These are phyloP conservation scores for Homalodisca vitripennis DNA, from an alignment of 1,140 invertebrate genomes.

Conservation along the genomic window DNA sequence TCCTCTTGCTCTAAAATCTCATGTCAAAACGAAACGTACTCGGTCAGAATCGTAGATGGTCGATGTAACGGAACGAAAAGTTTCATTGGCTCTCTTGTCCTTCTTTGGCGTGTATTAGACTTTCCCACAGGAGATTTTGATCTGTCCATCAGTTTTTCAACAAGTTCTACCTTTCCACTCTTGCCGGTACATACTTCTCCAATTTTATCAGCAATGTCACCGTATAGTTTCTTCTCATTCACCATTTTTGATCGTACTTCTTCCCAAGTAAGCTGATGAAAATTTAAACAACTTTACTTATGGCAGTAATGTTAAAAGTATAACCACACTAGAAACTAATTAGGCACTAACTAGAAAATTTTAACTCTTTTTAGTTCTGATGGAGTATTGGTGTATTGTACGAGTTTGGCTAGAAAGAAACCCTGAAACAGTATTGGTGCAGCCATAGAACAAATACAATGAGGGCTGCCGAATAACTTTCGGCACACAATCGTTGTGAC, in stretches of 20 bases:
- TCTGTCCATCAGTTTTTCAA: constrained; percentile 74
- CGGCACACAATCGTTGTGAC: too few species aligned
- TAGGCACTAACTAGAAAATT: too few species aligned
- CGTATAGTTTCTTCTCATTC: constrained; percentile 85
- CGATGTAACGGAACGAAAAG: constrained; percentile 85
- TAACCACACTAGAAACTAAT: too few species aligned
- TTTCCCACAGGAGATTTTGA: constrained; percentile 59
- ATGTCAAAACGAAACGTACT: constrained; percentile 88
- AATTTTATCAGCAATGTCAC: constrained; percentile 82
- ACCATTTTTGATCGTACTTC: constrained; percentile 96
- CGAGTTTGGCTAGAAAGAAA: too few species aligned
- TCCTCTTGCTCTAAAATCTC: constrained; percentile 94
- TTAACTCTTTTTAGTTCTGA: too few species aligned
- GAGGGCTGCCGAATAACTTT: too few species aligned
- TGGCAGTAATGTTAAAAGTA: too few species aligned
- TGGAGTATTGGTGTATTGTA: too few species aligned
- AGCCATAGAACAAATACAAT: too few species aligned
- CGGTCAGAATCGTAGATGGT: constrained; percentile 73
- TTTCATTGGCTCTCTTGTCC: constrained; percentile 80
- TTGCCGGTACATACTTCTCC: constrained; percentile 75
- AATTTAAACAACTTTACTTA: too few species aligned
- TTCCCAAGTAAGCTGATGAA: constrained; percentile 78
- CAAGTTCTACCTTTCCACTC: constrained; percentile 72
- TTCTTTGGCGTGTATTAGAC: constrained; percentile 61
- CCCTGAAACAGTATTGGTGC: too few species aligned